Base-by-base conservation (phyloP, 37 sponge, comb jelly and placozoan species). In the Cliona cf. orientalis region DNA sequence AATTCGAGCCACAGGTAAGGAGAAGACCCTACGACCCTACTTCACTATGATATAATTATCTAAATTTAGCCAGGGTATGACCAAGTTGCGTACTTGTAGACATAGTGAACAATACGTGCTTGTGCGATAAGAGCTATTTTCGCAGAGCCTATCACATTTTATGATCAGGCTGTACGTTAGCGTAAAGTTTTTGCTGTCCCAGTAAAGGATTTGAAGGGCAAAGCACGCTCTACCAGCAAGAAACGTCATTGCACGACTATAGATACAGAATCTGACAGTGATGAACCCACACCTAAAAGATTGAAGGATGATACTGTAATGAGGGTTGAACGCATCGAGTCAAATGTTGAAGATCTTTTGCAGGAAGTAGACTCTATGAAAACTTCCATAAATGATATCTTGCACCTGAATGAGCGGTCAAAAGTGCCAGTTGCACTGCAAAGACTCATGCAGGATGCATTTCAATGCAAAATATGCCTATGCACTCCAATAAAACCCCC, bases 391-490 rank as follows among this genome's bases (percentile, higher is more conserved):
- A 32, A 74, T 5, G 26, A 5, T 49, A 55, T 75, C n/a, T 31
- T 75, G 5, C 28, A 23, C 31, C 76, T 75, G 38, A 75, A 22
- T 22, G 22, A 23, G 22, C 28, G 21, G 26, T 59, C 66, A 42
- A 64, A 78, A 39, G 65, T 84, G 2, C 84, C 84, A 2, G 9
- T 66, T 11, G 76, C 69, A 6, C 55, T 75, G 42, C 64, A 66
- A 57, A 39, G 57, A 32, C n/a, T 62, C 42, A 5, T 84, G 21
- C 14, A 37, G 3, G 78, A 85, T 21, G 31, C 41, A 22, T 56
- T 78, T 58, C 28, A 44, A 26, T 86, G 87, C 66, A 26, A 26
- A 11, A 69, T 85, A 42, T 85, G 86, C 57, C 60, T 39, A 12
- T 3, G 5, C 21, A 12, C 38, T 4, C 84, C 75, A 6, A 72